phyloP scores from a whole-genome alignment of 2,797 vertebrate species.

The Hydrocynus forskahlii region DNA sequence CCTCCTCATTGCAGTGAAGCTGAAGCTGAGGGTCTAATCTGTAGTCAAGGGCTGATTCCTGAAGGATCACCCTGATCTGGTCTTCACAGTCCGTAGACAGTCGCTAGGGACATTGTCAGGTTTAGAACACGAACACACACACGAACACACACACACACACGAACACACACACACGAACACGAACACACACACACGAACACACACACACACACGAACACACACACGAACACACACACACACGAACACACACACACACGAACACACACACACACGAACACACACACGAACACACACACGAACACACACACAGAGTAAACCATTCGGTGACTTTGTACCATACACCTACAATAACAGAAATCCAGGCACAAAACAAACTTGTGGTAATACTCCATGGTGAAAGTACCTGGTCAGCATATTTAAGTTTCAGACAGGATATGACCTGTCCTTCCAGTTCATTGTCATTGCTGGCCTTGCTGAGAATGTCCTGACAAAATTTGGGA shows the following conservation, averaged over 20 bases:
- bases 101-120: constrained; percentile 68
- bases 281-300: too few species aligned
- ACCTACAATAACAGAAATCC: too few species aligned
- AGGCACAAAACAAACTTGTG: background rate
- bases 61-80: constrained; percentile 87
- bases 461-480: constrained; percentile 89
- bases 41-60: constrained; percentile 88
- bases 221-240: too few species aligned
- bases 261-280: too few species aligned
- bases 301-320: too few species aligned
- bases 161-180: too few species aligned
- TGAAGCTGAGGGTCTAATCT: constrained; percentile 89
- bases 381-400: background rate
- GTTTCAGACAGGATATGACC: constrained; percentile 93
- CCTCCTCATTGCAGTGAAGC: constrained; percentile 87
- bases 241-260: too few species aligned
- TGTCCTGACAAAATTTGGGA: constrained; percentile 92
- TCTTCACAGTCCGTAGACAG: constrained; percentile 88
- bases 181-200: background rate
- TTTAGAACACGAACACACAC: background rate
- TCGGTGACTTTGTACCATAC: too few species aligned
- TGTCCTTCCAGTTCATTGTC: constrained; percentile 92
- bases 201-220: constrained; percentile 2
- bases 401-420: constrained; percentile 95
- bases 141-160: too few species aligned